Evolutionary conservation across 2,797 vertebrate genomes (phyloP).

Genomic region (Oreortyx pictus): DNA sequence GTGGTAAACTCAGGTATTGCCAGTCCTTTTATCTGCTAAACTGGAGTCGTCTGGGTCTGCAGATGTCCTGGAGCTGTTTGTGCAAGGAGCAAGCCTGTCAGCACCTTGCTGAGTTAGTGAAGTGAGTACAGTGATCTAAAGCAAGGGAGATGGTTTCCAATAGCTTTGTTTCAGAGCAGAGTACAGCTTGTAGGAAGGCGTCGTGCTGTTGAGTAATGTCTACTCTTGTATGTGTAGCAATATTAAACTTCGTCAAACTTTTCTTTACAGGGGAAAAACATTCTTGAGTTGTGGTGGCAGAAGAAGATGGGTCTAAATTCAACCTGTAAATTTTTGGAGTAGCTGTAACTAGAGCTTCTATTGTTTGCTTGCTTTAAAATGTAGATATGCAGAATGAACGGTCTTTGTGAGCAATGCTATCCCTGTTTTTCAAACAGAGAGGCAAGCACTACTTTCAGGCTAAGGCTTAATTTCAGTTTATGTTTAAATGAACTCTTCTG

Average conservation of each 20-base stretch:
- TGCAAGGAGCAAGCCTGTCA: neutral
- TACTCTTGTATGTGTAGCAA: neutral
- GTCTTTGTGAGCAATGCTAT: neutral
- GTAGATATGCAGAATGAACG: neutral
- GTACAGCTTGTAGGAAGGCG: neutral
- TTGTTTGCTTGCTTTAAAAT: neutral
- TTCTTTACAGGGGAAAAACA: constrained; percentile 30
- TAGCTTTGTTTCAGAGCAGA: neutral
- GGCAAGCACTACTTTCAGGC: neutral
- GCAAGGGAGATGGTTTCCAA: rapidly evolving
- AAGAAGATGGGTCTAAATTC: constrained; percentile 30
- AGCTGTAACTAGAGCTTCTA: neutral
- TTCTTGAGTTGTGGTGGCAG: neutral
- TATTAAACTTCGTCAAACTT: constrained; percentile 43
- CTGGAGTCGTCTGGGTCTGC: rapidly evolving
- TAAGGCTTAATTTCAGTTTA: neutral
- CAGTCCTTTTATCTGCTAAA: neutral
- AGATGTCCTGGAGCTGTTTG: neutral
- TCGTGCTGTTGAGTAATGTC: neutral
- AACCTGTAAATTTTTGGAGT: neutral
- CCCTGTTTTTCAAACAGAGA: neutral
- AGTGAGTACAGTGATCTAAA: neutral
- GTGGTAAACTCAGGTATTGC: rapidly evolving
- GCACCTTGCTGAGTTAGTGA: rapidly evolving
- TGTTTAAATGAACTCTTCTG: neutral